Conservation (phyloP, 1,140 invertebrate species). For the Trachymyrmex septentrionalis region DNA sequence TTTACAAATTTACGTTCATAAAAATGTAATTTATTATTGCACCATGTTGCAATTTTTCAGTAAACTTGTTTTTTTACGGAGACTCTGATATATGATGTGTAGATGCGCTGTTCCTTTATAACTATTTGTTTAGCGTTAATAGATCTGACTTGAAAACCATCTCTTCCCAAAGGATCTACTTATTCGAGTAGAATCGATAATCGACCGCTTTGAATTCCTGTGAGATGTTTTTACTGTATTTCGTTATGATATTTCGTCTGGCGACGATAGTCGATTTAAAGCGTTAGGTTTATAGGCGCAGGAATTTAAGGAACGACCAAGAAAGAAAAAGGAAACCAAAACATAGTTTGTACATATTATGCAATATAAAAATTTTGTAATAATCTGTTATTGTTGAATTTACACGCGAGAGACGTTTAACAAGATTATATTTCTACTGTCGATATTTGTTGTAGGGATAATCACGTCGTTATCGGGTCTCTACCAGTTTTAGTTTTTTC, state of each 20-base stretch:
- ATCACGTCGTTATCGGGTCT: conserved; percentile 64
- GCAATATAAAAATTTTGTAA: conserved; percentile 80
- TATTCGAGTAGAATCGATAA: conserved; percentile 43
- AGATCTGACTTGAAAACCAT: conserved; percentile 41
- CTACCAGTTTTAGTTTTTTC: conserved; percentile 59
- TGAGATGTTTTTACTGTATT: conserved; percentile 50
- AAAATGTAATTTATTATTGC: conserved; percentile 55
- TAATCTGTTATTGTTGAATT: conserved; percentile 85
- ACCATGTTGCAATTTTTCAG: conserved; percentile 39
- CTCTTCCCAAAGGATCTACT: conserved; percentile 57
- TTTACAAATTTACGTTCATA: conserved; percentile 59
- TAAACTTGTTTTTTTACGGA: conserved; percentile 36
- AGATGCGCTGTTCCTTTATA: conserved; percentile 47
- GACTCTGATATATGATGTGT: conserved; percentile 35
- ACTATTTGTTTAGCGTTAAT: conserved; percentile 40
- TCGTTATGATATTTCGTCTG: conserved; percentile 1
- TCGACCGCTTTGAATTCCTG: conserved; percentile 46
- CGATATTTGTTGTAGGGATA: conserved; percentile 74
- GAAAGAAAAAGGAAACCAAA: conserved; percentile 80
- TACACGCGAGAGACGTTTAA: conserved; percentile 82
- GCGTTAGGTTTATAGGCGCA: conserved; percentile 34
- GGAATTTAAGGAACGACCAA: conserved; percentile 35
- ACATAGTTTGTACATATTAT: conserved; percentile 82
- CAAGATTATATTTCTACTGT: conserved; percentile 84
- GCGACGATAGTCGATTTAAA: conserved; percentile 45